phyloP scores from a whole-genome alignment of 2,797 vertebrate genomes.

The Chrysolophus pictus region DNA sequence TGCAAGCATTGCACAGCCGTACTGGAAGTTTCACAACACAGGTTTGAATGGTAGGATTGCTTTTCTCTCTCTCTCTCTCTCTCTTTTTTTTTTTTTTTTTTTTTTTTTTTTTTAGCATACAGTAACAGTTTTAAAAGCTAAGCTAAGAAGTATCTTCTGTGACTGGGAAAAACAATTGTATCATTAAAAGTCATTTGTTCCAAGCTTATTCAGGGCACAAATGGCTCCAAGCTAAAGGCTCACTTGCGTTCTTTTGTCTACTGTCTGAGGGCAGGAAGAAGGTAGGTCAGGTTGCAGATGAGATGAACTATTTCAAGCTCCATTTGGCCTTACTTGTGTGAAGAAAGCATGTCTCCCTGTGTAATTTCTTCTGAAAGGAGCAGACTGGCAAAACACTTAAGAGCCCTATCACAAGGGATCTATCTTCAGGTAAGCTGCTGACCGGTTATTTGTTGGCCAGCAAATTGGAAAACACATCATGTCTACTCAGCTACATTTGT shows the following conservation, averaged over 20 bases:
- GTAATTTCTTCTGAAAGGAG: neutral
- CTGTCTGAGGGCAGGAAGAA: neutral
- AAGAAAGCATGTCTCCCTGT: neutral
- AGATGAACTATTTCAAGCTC: neutral
- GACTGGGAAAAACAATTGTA: neutral
- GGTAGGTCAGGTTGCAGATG: neutral
- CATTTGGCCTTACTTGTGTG: neutral
- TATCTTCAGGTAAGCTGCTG: constrained; percentile 2
- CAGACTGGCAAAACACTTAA: neutral
- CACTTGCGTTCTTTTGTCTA: neutral
- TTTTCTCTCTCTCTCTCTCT: no score
- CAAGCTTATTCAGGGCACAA: neutral
- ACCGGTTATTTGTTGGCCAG: neutral
- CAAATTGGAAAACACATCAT: neutral
- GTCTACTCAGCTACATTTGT: neutral
- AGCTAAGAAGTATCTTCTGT: neutral
- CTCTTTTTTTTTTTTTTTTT: no score
- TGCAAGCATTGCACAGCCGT: neutral
- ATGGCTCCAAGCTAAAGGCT: neutral
- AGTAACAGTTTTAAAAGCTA: neutral
- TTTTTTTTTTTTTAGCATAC: neutral
- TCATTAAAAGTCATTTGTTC: neutral
- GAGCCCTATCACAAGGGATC: neutral
- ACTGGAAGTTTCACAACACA: neutral
- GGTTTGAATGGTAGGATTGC: neutral